These are phyloP conservation scores for Crematogaster levior DNA, from an alignment of 2,888 invertebrate genomes.

Conservation along the genomic window DNA sequence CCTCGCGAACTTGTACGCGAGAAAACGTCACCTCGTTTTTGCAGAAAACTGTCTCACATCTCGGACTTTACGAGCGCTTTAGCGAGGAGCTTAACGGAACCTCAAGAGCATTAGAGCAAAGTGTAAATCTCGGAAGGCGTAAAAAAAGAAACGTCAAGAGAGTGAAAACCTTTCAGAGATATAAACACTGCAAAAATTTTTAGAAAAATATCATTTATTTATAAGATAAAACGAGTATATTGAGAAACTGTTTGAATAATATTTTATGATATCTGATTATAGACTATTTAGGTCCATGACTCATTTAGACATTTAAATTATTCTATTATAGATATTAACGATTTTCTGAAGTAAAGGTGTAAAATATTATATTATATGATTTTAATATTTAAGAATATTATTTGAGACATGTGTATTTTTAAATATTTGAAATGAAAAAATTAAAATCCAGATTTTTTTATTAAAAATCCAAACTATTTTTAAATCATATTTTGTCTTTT, in stretches of 20 bases:
- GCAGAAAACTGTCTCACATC: slow-evolving; percentile 17
- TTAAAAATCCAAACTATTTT: neutral
- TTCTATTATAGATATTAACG: neutral
- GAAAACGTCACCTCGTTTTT: slow-evolving; percentile 34
- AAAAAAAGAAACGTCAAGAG: neutral
- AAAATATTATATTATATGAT: too few species aligned
- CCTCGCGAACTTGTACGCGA: slow-evolving; percentile 14
- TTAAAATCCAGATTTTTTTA: neutral
- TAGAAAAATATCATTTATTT: neutral
- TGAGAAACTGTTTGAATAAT: neutral
- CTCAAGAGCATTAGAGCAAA: slow-evolving; percentile 13
- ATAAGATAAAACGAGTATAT: neutral
- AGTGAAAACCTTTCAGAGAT: neutral
- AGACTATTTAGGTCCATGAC: too few species aligned
- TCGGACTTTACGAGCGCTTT: slow-evolving; percentile 12
- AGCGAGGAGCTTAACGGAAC: slow-evolving; percentile 21
- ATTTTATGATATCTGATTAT: neutral
- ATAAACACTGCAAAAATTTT: slow-evolving; percentile 12
- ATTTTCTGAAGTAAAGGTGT: too few species aligned
- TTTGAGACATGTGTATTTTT: neutral
- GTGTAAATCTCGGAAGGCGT: slow-evolving; percentile 11
- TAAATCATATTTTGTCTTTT: neutral
- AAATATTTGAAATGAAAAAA: neutral
- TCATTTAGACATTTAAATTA: neutral
- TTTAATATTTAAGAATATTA: neutral